Evolutionary conservation across 2,113 vertebrate species (phyloP), one percentile per base, ranked within the genome.

Genomic region (Notothenia rossii): DNA sequence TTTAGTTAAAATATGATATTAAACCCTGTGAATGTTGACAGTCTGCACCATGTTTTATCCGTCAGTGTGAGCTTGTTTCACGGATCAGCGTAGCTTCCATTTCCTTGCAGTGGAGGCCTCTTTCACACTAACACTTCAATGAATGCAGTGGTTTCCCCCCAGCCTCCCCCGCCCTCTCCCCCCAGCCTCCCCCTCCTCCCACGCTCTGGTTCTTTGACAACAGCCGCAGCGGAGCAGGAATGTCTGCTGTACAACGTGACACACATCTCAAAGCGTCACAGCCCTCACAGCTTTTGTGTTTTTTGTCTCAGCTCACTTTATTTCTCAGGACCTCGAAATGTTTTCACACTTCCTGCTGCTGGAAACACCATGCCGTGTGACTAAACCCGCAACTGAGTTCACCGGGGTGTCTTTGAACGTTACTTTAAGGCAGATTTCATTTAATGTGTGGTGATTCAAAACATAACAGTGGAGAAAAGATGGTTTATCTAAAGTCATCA

Each of bases 161-260:
- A 7, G 17, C n/a, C 2, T 3, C 45, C 22, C 22, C 22, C 58
- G 10, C 49, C 15, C 15, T 11, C 13, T 36, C 20, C 63, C 25
- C 25, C 25, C 25, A 25, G 25, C 25, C 25, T 25, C 25, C 25
- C 25, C 25, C 22, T 22, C 22, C 51, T 50, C 45, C 43, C 79
- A 17, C 50, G 0, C 4, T 51, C 66, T 33, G 77, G 51, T 78
- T 88, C 89, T 93, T 88, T 92, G 90, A 93, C 91, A 92, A 89
- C 91, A 92, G 87, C 69, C 65, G 85, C 48, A 29, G 84, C 45
- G 50, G 79, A 10, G 76, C 79, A 92, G 92, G 93, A 94, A 94
- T 93, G 91, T 87, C 72, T 81, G 81, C 72, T 46, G 71, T 68
- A 70, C 81, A 82, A 93, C 91, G 90, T 93, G 94, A 93, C 88